Evolutionary conservation across 2,113 vertebrate genomes (phyloP), one percentile per base, ranked within the genome.

Genomic region (Andinoacara biseriatus): DNA sequence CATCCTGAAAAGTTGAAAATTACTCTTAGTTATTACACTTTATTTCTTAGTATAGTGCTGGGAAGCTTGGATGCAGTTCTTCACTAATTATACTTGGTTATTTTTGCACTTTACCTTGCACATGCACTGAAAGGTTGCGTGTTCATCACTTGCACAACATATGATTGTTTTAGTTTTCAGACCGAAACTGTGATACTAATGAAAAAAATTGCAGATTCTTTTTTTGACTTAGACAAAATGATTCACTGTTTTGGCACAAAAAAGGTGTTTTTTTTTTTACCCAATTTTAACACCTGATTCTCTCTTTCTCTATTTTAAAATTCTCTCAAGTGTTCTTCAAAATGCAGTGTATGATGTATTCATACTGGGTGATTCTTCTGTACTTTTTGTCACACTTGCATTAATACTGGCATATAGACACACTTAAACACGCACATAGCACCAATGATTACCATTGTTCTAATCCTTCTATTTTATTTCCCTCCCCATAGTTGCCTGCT

Each of bases 401-500:
- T 84, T 74, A 76, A 78, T 59, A 52, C 31, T 17, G 60, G 49
- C 40, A 72, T 24, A 61, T 7, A 67, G 63, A 76, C 74, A 77
- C 77, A 82, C 65, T 61, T 82, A 76, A 78, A 77, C 82, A 62
- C 24, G 43, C 83, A 76, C 72, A 78, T 79, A 67, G 85, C 83
- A 91, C 38, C 76, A 87, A 80, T 92, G 89, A 94, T 94, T 93
- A 94, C 92, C 89, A 95, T 95, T 94, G 94, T 95, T 94, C 90
- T 93, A 94, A 93, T 94, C 91, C 92, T 93, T 95, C 94, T 94
- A 92, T 95, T 95, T 94, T 92, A 94, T 93, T 92, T 93, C 84
- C 88, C 87, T 94, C 91, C 88, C 90, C 83, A 91, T 92, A 79
- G 83, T 82, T 94, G 88, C 78, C 78, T 88, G 90, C 89, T 93